These are phyloP conservation scores for Thamnaconus septentrionalis DNA, from an alignment of 2,113 vertebrate genomes.

Conservation along the genomic window DNA sequence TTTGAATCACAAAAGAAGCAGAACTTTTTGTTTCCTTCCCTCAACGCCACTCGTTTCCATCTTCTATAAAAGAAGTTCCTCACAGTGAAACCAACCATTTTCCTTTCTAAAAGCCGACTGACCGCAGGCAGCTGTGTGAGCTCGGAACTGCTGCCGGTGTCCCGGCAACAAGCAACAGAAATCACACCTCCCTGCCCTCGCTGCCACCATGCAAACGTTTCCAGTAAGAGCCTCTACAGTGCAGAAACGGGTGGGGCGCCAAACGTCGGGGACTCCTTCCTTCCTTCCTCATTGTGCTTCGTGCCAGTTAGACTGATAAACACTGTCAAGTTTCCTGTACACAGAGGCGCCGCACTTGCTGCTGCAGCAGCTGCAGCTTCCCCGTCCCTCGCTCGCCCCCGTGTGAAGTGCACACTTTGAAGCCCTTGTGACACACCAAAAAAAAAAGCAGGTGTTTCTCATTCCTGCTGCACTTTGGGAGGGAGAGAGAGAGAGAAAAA, in stretches of 20 bases:
- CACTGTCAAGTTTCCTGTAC: constrained; percentile 24
- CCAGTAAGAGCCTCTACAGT: constrained; percentile 63
- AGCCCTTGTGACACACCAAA: background rate
- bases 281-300: constrained; percentile 51
- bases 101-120: too few species aligned
- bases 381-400: background rate
- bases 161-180: constrained; percentile 53
- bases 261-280: constrained; percentile 43
- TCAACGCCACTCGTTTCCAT: too few species aligned
- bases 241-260: constrained; percentile 42
- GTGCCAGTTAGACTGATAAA: constrained; percentile 19
- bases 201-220: constrained; percentile 70
- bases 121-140: too few species aligned
- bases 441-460: constrained; percentile 1
- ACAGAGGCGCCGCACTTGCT: too few species aligned
- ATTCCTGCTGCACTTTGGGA: constrained; percentile 9
- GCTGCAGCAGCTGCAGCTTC: background rate
- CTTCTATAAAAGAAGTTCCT: too few species aligned
- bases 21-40: too few species aligned
- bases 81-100: too few species aligned
- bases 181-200: constrained; percentile 70
- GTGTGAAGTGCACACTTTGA: background rate
- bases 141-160: too few species aligned
- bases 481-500: too few species aligned
- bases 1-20: too few species aligned